These are phyloP conservation scores for Apteryx mantelli DNA, from an alignment of 2,113 vertebrate genomes.

Conservation along the genomic window DNA sequence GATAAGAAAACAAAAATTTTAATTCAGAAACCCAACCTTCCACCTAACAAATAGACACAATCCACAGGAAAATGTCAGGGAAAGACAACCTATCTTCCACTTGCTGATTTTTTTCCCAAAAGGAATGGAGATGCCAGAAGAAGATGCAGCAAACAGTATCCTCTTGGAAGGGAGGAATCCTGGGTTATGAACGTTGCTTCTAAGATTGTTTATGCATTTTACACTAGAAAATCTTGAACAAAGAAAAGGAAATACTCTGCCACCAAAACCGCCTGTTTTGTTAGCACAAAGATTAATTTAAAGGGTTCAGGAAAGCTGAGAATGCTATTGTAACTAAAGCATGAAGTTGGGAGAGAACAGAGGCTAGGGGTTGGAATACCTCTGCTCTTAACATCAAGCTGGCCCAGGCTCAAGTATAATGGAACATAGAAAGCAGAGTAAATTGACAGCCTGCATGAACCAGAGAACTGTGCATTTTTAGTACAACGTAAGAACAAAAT, in stretches of 20 bases:
- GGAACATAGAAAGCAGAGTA: background rate
- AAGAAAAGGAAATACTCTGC: background rate
- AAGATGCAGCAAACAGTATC: background rate
- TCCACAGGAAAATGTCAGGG: background rate
- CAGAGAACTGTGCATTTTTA: constrained; percentile 19
- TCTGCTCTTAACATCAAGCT: background rate
- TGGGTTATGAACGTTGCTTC: background rate
- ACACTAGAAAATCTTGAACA: background rate
- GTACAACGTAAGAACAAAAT: constrained; percentile 3
- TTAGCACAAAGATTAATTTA: background rate
- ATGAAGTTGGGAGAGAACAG: background rate
- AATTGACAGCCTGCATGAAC: background rate
- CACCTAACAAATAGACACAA: background rate
- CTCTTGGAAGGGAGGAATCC: background rate
- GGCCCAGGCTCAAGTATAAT: background rate
- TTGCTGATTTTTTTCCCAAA: background rate
- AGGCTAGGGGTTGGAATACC: background rate
- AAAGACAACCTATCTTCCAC: background rate
- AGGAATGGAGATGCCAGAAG: background rate
- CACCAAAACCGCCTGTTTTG: background rate
- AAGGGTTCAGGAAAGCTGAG: background rate
- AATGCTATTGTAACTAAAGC: background rate
- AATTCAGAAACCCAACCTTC: background rate
- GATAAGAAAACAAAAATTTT: background rate
- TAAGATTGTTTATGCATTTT: background rate